Evolutionary conservation across 2,888 invertebrate genomes (phyloP), one percentile per base, ranked within the genome.

Genomic region (Orthosia incerta): DNA sequence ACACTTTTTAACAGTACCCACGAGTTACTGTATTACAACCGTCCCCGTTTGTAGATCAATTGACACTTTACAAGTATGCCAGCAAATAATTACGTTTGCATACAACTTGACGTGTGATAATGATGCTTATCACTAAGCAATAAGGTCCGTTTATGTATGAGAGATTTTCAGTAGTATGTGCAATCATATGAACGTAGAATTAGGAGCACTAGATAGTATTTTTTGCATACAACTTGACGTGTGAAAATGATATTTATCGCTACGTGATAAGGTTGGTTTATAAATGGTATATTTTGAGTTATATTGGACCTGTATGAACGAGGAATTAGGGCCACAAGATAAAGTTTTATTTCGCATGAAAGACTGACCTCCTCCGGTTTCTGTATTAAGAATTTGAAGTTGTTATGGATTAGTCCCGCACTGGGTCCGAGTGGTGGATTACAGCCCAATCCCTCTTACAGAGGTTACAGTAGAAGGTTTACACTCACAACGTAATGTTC

Each of bases 61-160:
- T 79, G 76, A 50, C 79, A 70, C 69, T 63, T 69, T 0, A 55
- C 15, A 60, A 56, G 66, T 76, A 55, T 79, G 76, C 63, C 76
- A 56, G 70, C 26, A 64, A 75, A 73, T 48, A 62, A 55, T 68
- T 13, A 51, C 61, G 46, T 64, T 63, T 55, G 57, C 57, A 31
- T 26, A 50, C 2, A 31, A 2, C 3, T 20, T 70, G 20, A 9
- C 16, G 0, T 16, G 15, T 1, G 9, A 67, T 18, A 55, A 23
- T 63, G 0, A 3, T 13, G 0, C 16, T 26, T 66, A 51, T 66
- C 3, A 0, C 39, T 0, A 0, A 13, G 1, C 0, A 0, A 0
- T 48, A 76, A n/a, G 12, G 46, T 57, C 39, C 5, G 13, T 39
- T 66, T 75, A 45, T 20, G 13, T 45, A 46, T 62, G 39, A 9